A percentile compares a stretch with the other conserved stretches of the same genome.
These are phyloP conservation scores for Cuculus canorus DNA, from an alignment of 2,797 vertebrate species.

Conservation along the genomic window DNA sequence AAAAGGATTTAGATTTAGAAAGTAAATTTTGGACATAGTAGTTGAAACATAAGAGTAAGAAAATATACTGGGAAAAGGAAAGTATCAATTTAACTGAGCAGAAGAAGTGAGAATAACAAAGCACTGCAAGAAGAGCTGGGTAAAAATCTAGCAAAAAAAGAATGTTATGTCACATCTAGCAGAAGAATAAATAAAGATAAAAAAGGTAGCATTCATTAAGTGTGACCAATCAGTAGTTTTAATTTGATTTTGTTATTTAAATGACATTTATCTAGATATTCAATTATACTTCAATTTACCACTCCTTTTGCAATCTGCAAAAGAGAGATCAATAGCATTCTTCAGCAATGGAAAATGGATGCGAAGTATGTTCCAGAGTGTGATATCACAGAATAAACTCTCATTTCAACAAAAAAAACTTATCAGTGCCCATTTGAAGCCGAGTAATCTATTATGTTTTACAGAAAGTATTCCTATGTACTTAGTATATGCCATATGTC, in stretches of 20 bases:
- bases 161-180: neutral
- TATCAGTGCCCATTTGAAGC: neutral
- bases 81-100: neutral
- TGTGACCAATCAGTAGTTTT: neutral
- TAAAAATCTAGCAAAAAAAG: neutral
- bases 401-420: neutral
- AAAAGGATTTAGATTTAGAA: neutral
- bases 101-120: neutral
- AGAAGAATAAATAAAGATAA: neutral
- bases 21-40: neutral
- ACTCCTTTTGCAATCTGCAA: neutral
- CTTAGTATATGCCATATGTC: neutral
- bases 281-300: neutral
- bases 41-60: neutral
- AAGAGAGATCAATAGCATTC: neutral
- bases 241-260: neutral
- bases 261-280: neutral
- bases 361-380: neutral
- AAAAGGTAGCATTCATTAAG: neutral
- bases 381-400: neutral
- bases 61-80: neutral
- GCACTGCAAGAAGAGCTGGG: neutral
- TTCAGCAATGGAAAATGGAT: neutral
- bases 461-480: neutral
- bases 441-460: neutral